Conservation (phyloP, 2,113 vertebrate species). For the Neolamprologus toae region DNA sequence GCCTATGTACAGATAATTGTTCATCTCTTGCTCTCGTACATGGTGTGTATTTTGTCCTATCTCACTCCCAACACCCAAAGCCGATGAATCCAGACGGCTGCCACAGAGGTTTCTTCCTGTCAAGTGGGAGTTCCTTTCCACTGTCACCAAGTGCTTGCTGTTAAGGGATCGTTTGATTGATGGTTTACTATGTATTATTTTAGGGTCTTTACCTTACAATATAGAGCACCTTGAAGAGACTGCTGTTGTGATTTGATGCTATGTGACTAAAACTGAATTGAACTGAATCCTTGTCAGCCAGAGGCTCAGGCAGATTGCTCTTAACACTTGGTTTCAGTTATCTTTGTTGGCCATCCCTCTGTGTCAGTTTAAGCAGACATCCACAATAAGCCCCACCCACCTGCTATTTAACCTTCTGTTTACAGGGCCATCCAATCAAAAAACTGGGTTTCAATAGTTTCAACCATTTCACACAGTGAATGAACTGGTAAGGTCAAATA, state of each 20-base stretch:
- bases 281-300: background rate
- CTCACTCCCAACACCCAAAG: rapidly evolving
- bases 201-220: background rate
- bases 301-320: background rate
- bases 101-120: background rate
- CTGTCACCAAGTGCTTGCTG: background rate
- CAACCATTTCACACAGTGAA: background rate
- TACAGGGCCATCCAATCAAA: background rate
- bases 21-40: background rate
- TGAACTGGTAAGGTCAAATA: rapidly evolving
- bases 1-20: background rate
- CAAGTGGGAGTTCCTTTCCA: background rate
- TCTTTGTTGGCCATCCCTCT: background rate
- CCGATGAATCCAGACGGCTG: rapidly evolving
- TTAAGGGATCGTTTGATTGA: background rate
- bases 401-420: background rate
- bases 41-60: rapidly evolving
- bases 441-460: background rate
- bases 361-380: background rate
- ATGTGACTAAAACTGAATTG: background rate
- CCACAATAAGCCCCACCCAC: background rate
- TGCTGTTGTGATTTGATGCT: background rate
- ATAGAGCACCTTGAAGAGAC: background rate
- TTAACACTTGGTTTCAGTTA: background rate
- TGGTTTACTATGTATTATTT: background rate